phyloP scores from a whole-genome alignment of 2,113 vertebrate species.

The Bujurquina vittata region DNA sequence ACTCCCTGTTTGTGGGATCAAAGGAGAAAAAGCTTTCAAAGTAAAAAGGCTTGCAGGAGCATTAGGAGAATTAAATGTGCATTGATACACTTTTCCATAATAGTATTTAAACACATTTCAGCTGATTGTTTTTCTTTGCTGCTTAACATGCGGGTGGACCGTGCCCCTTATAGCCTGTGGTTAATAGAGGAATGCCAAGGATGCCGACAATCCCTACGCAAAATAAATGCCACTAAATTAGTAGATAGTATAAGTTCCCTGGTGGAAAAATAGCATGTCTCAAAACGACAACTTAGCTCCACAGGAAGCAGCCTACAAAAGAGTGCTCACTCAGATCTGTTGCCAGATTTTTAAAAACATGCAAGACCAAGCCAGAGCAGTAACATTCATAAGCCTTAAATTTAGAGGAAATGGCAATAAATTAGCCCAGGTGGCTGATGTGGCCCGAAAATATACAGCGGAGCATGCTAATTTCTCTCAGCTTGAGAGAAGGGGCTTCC shows the following conservation, averaged over 20 bases:
- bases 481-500: not conserved
- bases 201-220: slow-evolving; percentile 1
- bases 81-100: slow-evolving; percentile 32
- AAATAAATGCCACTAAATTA: slow-evolving; percentile 39
- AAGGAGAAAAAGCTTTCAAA: slow-evolving; percentile 65
- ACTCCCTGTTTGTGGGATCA: slow-evolving; percentile 52
- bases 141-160: not conserved
- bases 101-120: slow-evolving; percentile 32
- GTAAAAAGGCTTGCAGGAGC: slow-evolving; percentile 44
- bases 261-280: not conserved
- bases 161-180: not conserved
- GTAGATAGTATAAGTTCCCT: slow-evolving; percentile 9
- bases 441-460: slow-evolving; percentile 1
- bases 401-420: slow-evolving; percentile 13
- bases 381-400: slow-evolving; percentile 16
- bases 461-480: not conserved
- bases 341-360: slow-evolving; percentile 45
- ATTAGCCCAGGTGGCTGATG: slow-evolving; percentile 24
- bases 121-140: not conserved
- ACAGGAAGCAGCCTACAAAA: slow-evolving; percentile 38
- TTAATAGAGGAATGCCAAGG: slow-evolving; percentile 15
- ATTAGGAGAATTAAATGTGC: slow-evolving; percentile 23
- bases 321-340: slow-evolving; percentile 7
- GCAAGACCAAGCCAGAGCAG: not conserved
- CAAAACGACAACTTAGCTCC: slow-evolving; percentile 45